Base-by-base conservation (phyloP, 2,888 invertebrate genomes). In the Dysmachus trigonus region DNA sequence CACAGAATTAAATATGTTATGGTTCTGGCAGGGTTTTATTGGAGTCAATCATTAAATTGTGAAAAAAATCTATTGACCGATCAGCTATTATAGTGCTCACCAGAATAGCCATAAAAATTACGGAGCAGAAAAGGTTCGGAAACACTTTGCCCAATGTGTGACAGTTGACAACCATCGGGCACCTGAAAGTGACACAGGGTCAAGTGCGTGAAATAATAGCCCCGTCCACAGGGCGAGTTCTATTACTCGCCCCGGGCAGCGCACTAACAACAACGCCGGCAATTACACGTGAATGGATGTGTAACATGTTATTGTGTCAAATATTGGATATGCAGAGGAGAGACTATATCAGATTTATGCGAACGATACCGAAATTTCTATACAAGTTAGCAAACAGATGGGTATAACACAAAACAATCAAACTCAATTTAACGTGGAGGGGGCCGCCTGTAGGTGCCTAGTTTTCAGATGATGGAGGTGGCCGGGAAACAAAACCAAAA, bases 401-500 rank as follows among this genome's bases (percentile, higher is more conserved):
- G 82, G 71, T 82, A 71, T 71, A 82, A 82, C 53, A 53, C 62
- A 53, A 82, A 82, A 82, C 82, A 82, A 71, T 82, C 82, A 82
- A 62, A 53, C 71, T 82, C 82, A 62, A 71, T 71, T 82, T 53
- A 71, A 82, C 82, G 82, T 82, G 82, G 62, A 35, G 33, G 82
- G 82, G 38, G 74, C 30, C 13, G 53, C 27, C 18, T 62, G 62
- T 62, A 62, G 62, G 62, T 74, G 51, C 27, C 85, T 85, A 47
- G 41, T 18, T 73, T 41, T 85, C 62, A 74, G 73, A 85, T 85
- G 85, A 53, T 73, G 74, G 35, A 74, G 74, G 85, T 85, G 86
- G 85, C 71, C 41, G 74, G 82, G 73, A 86, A 83, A 85, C 62
- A 76, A 81, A 81, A 85, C 62, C 76, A 81, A 81, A 85, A 87